These are phyloP conservation scores for Dicerorhinus sumatrensis DNA, from an alignment of 2,113 vertebrate genomes.

Conservation along the genomic window DNA sequence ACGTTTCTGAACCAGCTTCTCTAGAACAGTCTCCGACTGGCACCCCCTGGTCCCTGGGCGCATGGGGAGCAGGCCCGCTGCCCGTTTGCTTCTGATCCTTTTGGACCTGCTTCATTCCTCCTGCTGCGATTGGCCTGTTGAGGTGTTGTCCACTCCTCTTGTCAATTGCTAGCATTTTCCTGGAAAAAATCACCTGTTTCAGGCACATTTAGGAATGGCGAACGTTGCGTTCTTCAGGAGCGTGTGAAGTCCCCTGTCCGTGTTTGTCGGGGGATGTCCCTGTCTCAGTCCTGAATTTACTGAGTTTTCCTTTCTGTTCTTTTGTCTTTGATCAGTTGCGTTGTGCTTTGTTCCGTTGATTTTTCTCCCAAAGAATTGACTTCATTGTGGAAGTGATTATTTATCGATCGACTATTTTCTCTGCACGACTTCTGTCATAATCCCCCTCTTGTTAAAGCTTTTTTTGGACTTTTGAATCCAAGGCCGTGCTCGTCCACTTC, in stretches of 20 bases:
- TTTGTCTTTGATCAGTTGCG: background rate
- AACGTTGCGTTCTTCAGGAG: background rate
- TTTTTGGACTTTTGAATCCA: background rate
- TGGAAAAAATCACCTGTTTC: background rate
- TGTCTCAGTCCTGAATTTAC: background rate
- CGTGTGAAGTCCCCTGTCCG: accelerated
- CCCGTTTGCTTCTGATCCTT: accelerated
- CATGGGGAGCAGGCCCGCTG: accelerated
- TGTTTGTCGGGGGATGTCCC: accelerated
- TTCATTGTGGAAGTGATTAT: background rate
- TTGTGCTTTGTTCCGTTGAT: background rate
- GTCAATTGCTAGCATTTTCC: background rate
- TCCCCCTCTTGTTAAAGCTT: background rate
- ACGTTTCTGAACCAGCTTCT: background rate
- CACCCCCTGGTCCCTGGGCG: too few relatives aligned
- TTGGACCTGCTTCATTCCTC: too few relatives aligned
- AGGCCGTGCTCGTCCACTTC: too few relatives aligned
- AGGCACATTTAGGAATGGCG: too few relatives aligned
- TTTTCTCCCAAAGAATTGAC: background rate
- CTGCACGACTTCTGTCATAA: background rate
- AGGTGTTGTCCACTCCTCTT: background rate
- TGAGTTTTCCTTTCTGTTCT: background rate
- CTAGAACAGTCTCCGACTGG: background rate
- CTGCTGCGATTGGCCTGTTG: accelerated
- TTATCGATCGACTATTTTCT: background rate